phyloP scores from a whole-genome alignment of 1,140 invertebrate species.

The Papilio aristodemus region DNA sequence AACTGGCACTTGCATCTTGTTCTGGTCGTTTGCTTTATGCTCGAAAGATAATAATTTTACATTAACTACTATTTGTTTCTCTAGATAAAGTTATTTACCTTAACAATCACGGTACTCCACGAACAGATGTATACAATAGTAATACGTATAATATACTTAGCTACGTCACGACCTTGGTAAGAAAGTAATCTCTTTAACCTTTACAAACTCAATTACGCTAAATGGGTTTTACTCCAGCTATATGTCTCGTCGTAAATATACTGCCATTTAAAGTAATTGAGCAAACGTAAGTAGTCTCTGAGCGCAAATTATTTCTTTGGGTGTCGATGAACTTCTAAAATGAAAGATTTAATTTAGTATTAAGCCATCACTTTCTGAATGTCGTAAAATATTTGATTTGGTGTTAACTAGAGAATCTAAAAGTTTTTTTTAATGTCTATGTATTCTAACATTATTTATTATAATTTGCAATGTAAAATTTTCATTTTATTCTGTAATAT shows the following conservation, averaged over 20 bases:
- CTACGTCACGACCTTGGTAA: constrained; percentile 38
- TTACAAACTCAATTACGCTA: constrained; percentile 44
- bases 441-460: too few relatives aligned
- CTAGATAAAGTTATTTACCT: neutral
- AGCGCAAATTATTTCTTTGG: neutral
- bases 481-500: too few relatives aligned
- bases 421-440: too few relatives aligned
- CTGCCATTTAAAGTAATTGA: constrained; percentile 15
- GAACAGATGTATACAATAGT: neutral
- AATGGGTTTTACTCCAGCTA: constrained; percentile 26
- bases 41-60: neutral
- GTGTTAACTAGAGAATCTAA: too few relatives aligned
- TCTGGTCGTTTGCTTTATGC: too few relatives aligned
- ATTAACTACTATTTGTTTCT: neutral
- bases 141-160: neutral
- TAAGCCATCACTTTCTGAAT: neutral
- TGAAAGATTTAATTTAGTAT: neutral
- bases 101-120: neutral
- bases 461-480: too few relatives aligned
- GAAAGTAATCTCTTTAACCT: constrained; percentile 46
- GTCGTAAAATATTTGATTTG: too few relatives aligned
- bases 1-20: too few relatives aligned
- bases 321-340: constrained; percentile 6
- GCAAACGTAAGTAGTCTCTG: neutral
- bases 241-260: constrained; percentile 10